Base-by-base conservation (phyloP, 2,113 vertebrate genomes). In the Seriola rivoliana region DNA sequence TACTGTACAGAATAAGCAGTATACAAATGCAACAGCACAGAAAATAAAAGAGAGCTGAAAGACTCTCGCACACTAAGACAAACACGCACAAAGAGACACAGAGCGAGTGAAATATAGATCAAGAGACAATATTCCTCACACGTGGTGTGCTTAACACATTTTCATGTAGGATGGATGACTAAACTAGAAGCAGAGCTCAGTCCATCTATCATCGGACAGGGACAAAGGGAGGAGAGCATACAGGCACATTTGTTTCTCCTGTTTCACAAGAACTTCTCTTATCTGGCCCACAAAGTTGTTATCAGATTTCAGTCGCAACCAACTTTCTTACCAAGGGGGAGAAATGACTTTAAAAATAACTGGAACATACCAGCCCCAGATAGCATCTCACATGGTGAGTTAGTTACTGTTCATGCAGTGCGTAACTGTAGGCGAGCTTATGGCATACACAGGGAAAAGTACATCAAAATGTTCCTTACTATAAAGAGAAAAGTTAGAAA, bases 221-320 rank as follows among this genome's bases (percentile, higher is more conserved):
- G 54, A 76, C 40, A 62, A 44, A 82, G 21, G 4, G 55, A 57
- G 70, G 14, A 57, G 42, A 65, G 44, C 5, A 48, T 9, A 21
- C 25, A 25, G 40, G 46, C 36, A 73, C 63, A 67, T 77, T 72
- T 71, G 50, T 81, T 82, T 82, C n/a, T 32, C 4, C 21, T 32
- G 59, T 60, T 81, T 71, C 78, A 58, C 25, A n/a, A 63, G 10
- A 75, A 44, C 42, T 68, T 76, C 29, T 84, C 71, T 81, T 50
- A 73, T 80, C 77, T 69, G 16, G 29, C 21, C 12, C 38, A 34
- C 48, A 57, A 72, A 80, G 67, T 84, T 80, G 29, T 80, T 80
- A 74, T 87, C 81, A 60, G 78, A 78, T 87, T 80, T 62, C 52
- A 17, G 32, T 36, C 2, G 0, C 57, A 52, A 44, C 38, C 14